Conservation (phyloP, 2,113 vertebrate species). For the Passer montanus region DNA sequence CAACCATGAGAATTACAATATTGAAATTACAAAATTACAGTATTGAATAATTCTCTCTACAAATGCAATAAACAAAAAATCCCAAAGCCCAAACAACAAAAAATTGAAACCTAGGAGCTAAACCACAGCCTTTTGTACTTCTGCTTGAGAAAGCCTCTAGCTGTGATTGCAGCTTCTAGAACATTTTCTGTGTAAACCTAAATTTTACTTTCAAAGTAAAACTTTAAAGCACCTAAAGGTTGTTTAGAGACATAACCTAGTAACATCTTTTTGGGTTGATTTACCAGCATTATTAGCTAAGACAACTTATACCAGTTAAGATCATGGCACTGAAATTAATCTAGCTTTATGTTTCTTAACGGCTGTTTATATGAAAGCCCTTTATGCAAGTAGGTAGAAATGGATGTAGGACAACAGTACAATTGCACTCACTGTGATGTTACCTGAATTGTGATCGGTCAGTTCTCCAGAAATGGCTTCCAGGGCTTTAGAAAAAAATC, state of each 20-base stretch:
- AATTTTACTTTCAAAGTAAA: neutral
- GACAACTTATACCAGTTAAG: neutral
- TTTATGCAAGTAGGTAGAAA: neutral
- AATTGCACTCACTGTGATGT: rapidly evolving
- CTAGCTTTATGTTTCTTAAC: neutral
- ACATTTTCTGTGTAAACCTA: neutral
- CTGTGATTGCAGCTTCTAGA: neutral
- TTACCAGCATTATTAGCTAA: neutral
- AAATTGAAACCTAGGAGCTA: neutral
- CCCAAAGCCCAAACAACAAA: neutral
- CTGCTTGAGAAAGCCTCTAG: neutral
- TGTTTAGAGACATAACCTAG: neutral
- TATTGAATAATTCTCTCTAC: neutral
- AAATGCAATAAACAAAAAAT: neutral
- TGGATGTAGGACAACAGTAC: neutral
- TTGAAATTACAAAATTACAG: neutral
- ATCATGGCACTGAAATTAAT: neutral
- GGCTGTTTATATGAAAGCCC: neutral
- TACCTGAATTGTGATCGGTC: neutral
- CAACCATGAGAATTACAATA: neutral
- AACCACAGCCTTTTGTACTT: neutral
- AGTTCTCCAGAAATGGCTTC: neutral
- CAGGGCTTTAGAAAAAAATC: neutral
- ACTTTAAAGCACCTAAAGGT: neutral
- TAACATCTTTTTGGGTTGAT: neutral